Evolutionary conservation across 2,888 invertebrate genomes (phyloP).

Genomic region (Caenorhabditis wallacei): DNA sequence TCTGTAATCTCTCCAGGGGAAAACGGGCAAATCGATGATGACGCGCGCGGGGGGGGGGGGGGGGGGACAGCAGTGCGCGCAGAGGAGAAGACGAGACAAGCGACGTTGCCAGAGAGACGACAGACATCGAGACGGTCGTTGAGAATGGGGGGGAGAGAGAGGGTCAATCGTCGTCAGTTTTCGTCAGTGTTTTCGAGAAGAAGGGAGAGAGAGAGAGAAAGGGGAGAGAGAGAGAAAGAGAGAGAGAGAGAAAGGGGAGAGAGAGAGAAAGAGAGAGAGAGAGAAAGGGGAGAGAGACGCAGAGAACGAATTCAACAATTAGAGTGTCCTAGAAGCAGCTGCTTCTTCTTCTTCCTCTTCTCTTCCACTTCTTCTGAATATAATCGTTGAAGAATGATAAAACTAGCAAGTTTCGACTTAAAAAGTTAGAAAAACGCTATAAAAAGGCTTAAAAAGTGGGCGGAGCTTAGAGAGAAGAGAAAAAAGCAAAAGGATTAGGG

Average conservation of each 20-base stretch:
- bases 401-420: too few species aligned
- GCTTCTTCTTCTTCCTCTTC: too few species aligned
- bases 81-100: conserved; percentile 40
- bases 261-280: too few species aligned
- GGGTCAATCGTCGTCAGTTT: not conserved
- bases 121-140: not conserved
- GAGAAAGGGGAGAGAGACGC: too few species aligned
- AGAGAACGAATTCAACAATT: too few species aligned
- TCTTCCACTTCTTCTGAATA: too few species aligned
- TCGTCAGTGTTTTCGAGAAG: not conserved
- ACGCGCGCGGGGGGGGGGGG: conserved; percentile 9
- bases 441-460: too few species aligned
- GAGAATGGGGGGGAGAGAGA: not conserved
- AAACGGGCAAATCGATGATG: conserved; percentile 30
- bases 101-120: conserved; percentile 37
- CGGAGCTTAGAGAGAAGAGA: conserved; percentile 2
- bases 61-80: conserved; percentile 2
- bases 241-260: too few species aligned
- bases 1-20: not conserved
- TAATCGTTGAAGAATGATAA: too few species aligned
- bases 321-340: too few species aligned
- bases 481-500: too few species aligned
- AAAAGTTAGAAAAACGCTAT: too few species aligned
- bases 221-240: not conserved
- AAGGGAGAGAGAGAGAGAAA: conserved; percentile 1